These are phyloP conservation scores for Gymnocheta viridis DNA, from an alignment of 2,888 invertebrate genomes.

Conservation along the genomic window DNA sequence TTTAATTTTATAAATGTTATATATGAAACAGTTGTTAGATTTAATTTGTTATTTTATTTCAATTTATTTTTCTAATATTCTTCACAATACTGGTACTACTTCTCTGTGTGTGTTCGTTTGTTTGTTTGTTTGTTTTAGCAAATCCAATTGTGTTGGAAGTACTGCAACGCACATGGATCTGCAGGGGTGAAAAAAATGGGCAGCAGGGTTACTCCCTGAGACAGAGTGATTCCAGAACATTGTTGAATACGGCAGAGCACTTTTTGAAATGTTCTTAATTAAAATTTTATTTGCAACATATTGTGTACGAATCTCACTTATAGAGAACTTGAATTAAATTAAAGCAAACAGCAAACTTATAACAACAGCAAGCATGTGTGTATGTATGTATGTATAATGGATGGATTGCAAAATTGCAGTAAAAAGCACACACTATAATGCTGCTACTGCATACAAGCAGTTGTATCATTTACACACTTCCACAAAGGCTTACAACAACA, in stretches of 20 bases:
- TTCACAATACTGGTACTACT: constrained; percentile 9
- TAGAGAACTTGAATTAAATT: constrained; percentile 66
- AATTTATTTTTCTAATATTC: constrained; percentile 30
- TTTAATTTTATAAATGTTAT: constrained; percentile 49
- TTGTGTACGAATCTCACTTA: constrained; percentile 58
- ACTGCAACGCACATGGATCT: neutral
- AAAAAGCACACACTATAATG: neutral
- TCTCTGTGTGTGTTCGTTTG: too few relatives aligned
- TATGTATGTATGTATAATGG: too few relatives aligned
- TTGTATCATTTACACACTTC: neutral
- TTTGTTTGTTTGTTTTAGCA: constrained; percentile 42
- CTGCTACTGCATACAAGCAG: neutral
- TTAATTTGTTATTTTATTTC: constrained; percentile 45
- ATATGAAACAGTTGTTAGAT: constrained; percentile 51
- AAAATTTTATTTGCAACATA: constrained; percentile 68
- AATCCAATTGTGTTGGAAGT: constrained; percentile 19
- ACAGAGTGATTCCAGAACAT: constrained; percentile 10
- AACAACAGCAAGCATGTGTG: constrained; percentile 11
- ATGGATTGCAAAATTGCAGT: neutral
- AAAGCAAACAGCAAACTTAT: constrained; percentile 49
- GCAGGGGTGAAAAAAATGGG: constrained; percentile 1
- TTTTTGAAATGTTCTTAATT: constrained; percentile 65
- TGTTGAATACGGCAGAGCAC: constrained; percentile 54
- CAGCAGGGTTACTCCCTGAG: neutral
- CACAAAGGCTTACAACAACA: too few relatives aligned